phyloP scores from a whole-genome alignment of 2,888 invertebrate species.

The Ochropleura leucogaster region DNA sequence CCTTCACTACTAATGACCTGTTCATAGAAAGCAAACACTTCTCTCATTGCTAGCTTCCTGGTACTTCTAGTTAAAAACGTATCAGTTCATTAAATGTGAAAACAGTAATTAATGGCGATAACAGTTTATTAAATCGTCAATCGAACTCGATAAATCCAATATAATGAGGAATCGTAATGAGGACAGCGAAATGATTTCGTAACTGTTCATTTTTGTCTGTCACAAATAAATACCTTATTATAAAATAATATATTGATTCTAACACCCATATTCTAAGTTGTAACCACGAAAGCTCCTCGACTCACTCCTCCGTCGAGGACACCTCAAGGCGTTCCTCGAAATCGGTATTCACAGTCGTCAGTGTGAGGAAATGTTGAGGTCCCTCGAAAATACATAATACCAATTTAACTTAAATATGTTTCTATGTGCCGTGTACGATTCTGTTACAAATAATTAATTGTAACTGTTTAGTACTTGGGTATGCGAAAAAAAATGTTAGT shows the following conservation, averaged over 20 bases:
- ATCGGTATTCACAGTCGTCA: too few species aligned
- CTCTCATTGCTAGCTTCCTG: constrained; percentile 40
- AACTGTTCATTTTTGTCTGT: background rate
- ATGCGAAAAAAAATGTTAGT: too few species aligned
- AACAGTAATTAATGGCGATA: background rate
- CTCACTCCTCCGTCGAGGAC: too few species aligned
- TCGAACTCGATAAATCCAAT: constrained; percentile 7
- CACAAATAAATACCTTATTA: background rate
- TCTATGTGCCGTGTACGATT: too few species aligned
- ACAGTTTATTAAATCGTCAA: background rate
- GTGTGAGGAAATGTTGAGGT: too few species aligned
- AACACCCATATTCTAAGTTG: too few species aligned
- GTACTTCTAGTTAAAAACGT: constrained; percentile 37
- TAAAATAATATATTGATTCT: constrained; percentile 4
- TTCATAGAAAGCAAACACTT: constrained; percentile 65
- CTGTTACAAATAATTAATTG: too few species aligned
- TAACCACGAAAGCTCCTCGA: too few species aligned
- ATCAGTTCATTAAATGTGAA: constrained; percentile 24
- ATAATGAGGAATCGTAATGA: constrained; percentile 24
- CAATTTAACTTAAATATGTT: too few species aligned
- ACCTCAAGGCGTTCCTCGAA: too few species aligned
- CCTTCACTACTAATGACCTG: constrained; percentile 58
- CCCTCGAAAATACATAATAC: too few species aligned
- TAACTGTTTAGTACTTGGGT: too few species aligned
- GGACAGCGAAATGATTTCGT: background rate